phyloP scores from a whole-genome alignment of 2,888 invertebrate genomes.

The Ferrisia virgata region DNA sequence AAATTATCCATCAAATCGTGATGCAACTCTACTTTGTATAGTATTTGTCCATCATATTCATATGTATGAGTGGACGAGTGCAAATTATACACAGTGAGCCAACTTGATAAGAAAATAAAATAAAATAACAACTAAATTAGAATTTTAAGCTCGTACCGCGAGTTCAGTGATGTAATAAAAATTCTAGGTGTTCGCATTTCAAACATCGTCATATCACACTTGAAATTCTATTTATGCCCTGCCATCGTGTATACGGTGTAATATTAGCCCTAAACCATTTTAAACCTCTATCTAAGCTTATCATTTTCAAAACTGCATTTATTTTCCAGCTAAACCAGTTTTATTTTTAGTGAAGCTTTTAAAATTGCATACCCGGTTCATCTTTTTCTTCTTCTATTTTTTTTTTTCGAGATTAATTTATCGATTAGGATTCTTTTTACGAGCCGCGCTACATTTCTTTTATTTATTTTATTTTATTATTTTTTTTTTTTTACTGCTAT shows the following conservation, averaged over 20 bases:
- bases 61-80: no score
- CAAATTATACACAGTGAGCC: no score
- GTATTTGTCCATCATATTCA: neutral
- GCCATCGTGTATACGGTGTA: neutral
- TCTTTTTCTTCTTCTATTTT: neutral
- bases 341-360: slow-evolving; percentile 6
- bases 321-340: neutral
- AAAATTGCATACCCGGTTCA: neutral
- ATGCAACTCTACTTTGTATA: neutral
- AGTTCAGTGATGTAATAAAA: neutral
- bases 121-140: neutral
- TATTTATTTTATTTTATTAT: no score
- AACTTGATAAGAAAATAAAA: neutral
- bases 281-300: neutral
- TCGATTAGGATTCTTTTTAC: neutral
- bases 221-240: neutral
- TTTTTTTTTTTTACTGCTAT: no score
- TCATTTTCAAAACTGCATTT: neutral
- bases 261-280: neutral
- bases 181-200: neutral
- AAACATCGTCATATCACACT: neutral
- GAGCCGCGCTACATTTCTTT: neutral
- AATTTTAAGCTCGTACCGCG: neutral
- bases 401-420: neutral
- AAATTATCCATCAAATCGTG: neutral